Evolutionary conservation across 2,888 invertebrate species (phyloP), one percentile per base, ranked within the genome.

Genomic region (Cacoxenus indagator): DNA sequence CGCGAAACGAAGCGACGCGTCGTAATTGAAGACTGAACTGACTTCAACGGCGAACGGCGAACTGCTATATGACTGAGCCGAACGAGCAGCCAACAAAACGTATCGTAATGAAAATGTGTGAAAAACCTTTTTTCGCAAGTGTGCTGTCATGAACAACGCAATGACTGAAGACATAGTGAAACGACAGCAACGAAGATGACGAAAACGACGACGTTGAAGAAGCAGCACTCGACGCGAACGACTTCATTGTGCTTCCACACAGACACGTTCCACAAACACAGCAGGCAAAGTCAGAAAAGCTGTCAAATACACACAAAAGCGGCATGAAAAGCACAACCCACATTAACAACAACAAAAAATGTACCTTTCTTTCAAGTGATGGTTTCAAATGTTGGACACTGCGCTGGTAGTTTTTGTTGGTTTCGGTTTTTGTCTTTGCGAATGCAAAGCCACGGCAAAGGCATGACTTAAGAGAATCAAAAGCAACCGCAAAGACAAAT

Each of bases 401-500:
- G n/a, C n/a, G n/a, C n/a, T 2, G 37, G 8, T 14, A 11, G 37
- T 37, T 8, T 5, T 1, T 37, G 37, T 0, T 1, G 37, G n/a
- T 37, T 4, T 5, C 14, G 37, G 9, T 5, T 37, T 2, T 11
- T 37, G 37, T 37, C 37, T n/a, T n/a, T 37, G 37, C 37, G 37
- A 2, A 37, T 37, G 24, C 73, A 73, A 70, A 67, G n/a, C 8
- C 66, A 70, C 29, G 27, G 22, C 43, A 22, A 11, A 61, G 17
- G 31, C 62, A 62, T 24, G 19, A 24, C 5, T 26, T 9, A 24
- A 37, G 14, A 19, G 22, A 64, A 72, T 8, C 66, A 73, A 67
- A 64, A 75, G 69, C 24, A 37, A 59, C 54, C 72, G 68, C 64
- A 72, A 64, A 70, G 1, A 0, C 4, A 5, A 31, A 31, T 19